Conservation (phyloP, 2,113 vertebrate species). For the Sterrhoptilus dennistouni region DNA sequence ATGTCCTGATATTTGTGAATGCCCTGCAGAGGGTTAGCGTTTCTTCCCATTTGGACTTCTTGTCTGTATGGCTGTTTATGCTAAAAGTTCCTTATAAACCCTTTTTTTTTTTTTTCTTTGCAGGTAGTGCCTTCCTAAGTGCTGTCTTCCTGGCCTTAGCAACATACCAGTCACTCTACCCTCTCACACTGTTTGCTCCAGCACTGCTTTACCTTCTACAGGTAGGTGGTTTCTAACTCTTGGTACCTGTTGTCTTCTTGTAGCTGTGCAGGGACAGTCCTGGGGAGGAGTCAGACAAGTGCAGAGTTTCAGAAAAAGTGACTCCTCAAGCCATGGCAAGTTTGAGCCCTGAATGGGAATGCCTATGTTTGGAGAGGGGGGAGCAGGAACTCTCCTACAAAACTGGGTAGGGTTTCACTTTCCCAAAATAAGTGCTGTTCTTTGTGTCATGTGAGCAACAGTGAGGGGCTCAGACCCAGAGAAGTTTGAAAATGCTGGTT, state of each 20-base stretch:
- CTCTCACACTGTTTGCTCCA: conserved; percentile 88
- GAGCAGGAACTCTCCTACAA: neutral
- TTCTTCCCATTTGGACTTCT: neutral
- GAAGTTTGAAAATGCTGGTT: fast-evolving
- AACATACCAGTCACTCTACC: conserved; percentile 95
- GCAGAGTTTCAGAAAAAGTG: neutral
- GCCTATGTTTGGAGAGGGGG: neutral
- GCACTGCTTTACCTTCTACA: conserved; percentile 91
- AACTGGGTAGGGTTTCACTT: neutral
- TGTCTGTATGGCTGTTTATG: neutral
- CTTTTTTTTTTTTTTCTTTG: conserved; percentile 12
- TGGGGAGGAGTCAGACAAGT: neutral
- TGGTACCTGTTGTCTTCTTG: neutral
- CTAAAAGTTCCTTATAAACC: neutral
- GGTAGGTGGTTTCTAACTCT: conserved; percentile 55
- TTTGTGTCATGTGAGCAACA: neutral
- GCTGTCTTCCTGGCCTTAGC: conserved; percentile 92
- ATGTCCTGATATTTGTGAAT: neutral
- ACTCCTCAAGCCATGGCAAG: neutral
- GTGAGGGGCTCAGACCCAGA: neutral
- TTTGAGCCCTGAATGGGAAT: neutral
- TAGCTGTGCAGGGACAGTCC: neutral
- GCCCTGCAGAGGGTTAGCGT: neutral
- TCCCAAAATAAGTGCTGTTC: neutral
- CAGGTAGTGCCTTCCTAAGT: conserved; percentile 92